A percentile compares a stretch with the other conserved stretches of the same genome.
Evolutionary conservation across 1,140 invertebrate genomes (phyloP).

Genomic region (Drosophila erecta): DNA sequence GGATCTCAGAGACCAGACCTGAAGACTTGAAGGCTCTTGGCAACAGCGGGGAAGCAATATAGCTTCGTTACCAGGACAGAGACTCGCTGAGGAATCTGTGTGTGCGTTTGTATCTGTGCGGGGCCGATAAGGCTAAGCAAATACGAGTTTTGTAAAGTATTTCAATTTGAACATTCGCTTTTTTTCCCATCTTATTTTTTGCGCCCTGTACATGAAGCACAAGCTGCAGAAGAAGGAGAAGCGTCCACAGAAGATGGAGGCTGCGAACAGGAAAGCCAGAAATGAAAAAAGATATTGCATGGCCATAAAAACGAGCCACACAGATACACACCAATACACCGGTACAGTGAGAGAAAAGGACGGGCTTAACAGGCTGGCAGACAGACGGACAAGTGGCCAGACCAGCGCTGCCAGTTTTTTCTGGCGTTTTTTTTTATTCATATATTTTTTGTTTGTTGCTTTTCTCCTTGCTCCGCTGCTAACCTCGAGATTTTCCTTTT

Average conservation of each 20-base stretch:
- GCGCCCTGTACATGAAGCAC: conserved; percentile 51
- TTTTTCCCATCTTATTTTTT: conserved; percentile 54
- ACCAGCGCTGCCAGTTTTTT: conserved; percentile 68
- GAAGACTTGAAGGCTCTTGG: conserved; percentile 45
- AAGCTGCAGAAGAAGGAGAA: conserved; percentile 24
- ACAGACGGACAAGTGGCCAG: conserved; percentile 60
- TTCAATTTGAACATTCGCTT: conserved; percentile 73
- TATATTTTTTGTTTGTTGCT: conserved; percentile 21
- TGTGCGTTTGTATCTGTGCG: conserved; percentile 28
- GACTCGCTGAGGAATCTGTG: conserved; percentile 24
- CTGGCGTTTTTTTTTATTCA: conserved; percentile 27
- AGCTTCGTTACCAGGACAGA: conserved; percentile 32
- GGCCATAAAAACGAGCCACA: conserved; percentile 55
- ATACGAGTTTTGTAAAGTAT: conserved; percentile 78
- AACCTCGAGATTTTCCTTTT: conserved; percentile 50
- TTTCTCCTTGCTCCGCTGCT: conserved; percentile 15
- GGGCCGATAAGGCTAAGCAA: conserved; percentile 70
- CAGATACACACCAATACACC: conserved; percentile 44
- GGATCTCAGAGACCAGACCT: conserved; percentile 16
- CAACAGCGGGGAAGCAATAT: conserved; percentile 52
- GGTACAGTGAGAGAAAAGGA: conserved; percentile 44
- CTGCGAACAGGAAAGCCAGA: conserved; percentile 58
- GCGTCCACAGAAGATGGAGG: conserved; percentile 25
- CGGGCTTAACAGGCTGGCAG: conserved; percentile 57
- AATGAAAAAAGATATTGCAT: conserved; percentile 69